These are phyloP conservation scores for Philypnodon macrostomus DNA, from an alignment of 2,797 vertebrate species.

Conservation along the genomic window DNA sequence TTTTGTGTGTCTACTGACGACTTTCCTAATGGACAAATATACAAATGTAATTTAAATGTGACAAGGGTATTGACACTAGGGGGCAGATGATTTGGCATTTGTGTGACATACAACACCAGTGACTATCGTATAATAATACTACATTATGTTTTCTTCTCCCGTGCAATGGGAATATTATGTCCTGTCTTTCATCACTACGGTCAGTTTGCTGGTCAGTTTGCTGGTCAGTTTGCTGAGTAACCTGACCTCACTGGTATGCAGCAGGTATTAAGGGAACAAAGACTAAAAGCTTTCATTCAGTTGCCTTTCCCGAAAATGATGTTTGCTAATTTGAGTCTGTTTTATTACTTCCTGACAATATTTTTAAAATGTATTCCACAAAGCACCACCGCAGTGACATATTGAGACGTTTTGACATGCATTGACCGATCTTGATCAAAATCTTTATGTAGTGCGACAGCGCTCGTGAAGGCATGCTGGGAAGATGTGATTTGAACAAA, in stretches of 20 bases:
- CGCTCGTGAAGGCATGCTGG: slow-evolving; percentile 29
- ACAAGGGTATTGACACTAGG: too few species aligned
- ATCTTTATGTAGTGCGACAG: slow-evolving; percentile 13
- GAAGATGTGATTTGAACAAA: slow-evolving; percentile 42
- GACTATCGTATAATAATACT: neutral
- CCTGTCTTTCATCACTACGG: neutral
- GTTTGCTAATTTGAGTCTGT: slow-evolving; percentile 25
- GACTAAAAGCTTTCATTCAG: slow-evolving; percentile 20
- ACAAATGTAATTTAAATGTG: too few species aligned
- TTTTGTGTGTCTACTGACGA: too few species aligned
- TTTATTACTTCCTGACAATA: slow-evolving; percentile 19
- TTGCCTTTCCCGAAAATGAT: slow-evolving; percentile 23
- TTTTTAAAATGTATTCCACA: slow-evolving; percentile 29
- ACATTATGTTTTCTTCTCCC: neutral
- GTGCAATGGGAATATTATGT: neutral
- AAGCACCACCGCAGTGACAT: slow-evolving; percentile 9
- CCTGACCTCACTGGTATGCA: slow-evolving; percentile 34
- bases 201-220: slow-evolving; percentile 7
- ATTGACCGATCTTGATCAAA: slow-evolving; percentile 25
- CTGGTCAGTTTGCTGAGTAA: slow-evolving; percentile 20
- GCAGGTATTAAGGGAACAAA: slow-evolving; percentile 38
- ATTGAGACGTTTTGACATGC: slow-evolving; percentile 25
- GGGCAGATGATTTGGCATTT: too few species aligned
- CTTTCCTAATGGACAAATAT: too few species aligned
- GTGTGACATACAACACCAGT: too few species aligned